These are phyloP conservation scores for Nomada hirtipes DNA, from an alignment of 2,888 invertebrate species.

Conservation along the genomic window DNA sequence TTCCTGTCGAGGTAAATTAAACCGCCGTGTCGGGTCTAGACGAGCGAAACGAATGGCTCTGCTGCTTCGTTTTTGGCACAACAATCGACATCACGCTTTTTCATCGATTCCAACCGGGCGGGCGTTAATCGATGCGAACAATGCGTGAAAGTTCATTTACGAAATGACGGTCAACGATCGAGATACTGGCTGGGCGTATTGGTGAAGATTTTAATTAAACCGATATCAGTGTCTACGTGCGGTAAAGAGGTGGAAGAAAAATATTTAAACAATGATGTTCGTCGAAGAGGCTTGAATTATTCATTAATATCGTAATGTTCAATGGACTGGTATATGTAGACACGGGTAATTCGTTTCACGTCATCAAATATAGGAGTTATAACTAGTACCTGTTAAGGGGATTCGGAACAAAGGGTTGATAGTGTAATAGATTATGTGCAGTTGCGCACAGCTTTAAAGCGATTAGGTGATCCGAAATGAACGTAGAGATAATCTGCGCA, in stretches of 20 bases:
- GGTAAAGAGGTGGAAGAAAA: background rate
- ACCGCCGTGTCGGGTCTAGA: conserved; percentile 26
- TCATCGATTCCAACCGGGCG: conserved; percentile 43
- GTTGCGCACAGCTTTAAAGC: conserved; percentile 59
- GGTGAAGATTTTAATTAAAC: background rate
- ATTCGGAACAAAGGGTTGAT: conserved; percentile 14
- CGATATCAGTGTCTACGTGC: background rate
- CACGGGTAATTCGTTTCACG: background rate
- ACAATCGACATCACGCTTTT: conserved; percentile 10
- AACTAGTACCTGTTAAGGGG: conserved; percentile 17
- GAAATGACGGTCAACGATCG: conserved; percentile 17
- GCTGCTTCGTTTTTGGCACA: conserved; percentile 39
- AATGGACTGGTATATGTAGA: background rate
- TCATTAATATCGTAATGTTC: too few species aligned
- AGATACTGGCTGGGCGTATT: too few species aligned
- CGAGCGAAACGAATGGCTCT: conserved; percentile 44
- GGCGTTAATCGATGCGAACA: conserved; percentile 37
- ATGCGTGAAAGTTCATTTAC: conserved; percentile 25
- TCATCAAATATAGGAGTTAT: conserved; percentile 3
- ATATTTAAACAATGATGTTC: too few species aligned
- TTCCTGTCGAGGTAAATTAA: conserved; percentile 56
- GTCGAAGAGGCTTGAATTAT: too few species aligned
- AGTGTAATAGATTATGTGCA: conserved; percentile 62
- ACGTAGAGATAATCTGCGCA: conserved; percentile 20
- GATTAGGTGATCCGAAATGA: conserved; percentile 58